Base-by-base conservation (phyloP, 2,888 invertebrate genomes). In the Euspilapteryx auroguttella region DNA sequence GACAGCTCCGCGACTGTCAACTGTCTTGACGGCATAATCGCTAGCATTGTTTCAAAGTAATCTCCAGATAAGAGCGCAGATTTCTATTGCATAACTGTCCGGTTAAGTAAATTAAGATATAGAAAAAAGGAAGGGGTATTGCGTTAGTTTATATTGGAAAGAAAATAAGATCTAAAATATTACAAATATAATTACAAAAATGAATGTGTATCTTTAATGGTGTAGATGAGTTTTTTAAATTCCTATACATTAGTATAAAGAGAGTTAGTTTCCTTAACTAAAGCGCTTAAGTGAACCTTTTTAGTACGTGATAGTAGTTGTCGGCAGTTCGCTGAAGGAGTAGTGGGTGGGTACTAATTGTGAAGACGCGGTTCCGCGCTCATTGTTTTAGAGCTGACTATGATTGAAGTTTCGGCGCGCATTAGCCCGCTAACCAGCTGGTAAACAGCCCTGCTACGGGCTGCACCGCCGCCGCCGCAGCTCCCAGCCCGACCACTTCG, bases 371-470 rank as follows among this genome's bases (percentile, higher is more conserved):
- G 64, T 66, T 62, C 55, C 58, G 62, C 35, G 71, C 65, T 73
- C 63, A 75, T 75, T 69, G 73, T 75, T 73, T 73, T 71, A 71
- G 69, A 69, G 71, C 61, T 68, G 49, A 53, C 65, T 55, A 73
- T 73, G 71, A 75, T 73, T 71, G 71, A 73, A 68, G 69, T 66
- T 63, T 58, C 56, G 66, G 58, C 61, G 63, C 58, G n/a, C n/a
- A n/a, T n/a, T 45, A 45, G 31, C 49, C 46, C 44, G 41, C 75
- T 75, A 73, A 75, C 68, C 65, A 57, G 44, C 47, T 42, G 48
- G 53, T 48, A 71, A 73, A 75, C 58, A 75, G 10, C 11, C 8
- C 8, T 7, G 14, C 8, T 15, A 21, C 14, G 11, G n/a, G 12
- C 12, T 10, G 13, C 9, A 4, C 43, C 39, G 47, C 47, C 38